Evolutionary conservation across 2,888 invertebrate genomes (phyloP).

Genomic region (Macrostomum cliftonense): DNA sequence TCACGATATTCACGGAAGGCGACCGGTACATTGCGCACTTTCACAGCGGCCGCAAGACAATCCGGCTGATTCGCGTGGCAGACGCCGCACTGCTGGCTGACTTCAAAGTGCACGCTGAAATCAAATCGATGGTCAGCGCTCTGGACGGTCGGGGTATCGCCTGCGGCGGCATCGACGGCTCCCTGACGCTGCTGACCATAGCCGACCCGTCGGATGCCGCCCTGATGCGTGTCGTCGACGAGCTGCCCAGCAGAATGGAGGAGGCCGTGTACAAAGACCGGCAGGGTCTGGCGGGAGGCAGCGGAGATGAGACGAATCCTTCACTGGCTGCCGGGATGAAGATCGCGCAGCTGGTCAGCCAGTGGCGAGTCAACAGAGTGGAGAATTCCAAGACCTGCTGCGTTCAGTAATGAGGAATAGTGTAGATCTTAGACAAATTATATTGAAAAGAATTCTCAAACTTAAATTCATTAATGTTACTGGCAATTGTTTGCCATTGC

Average conservation of each 20-base stretch:
- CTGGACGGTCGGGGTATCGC: slow-evolving; percentile 41
- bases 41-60: slow-evolving; percentile 57
- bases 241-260: slow-evolving; percentile 2
- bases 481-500: too few species aligned
- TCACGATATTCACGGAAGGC: slow-evolving; percentile 74
- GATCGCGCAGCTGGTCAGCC: slow-evolving; percentile 42
- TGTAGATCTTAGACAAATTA: too few species aligned
- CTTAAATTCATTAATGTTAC: too few species aligned
- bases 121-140: slow-evolving; percentile 24
- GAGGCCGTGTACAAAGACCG: too few species aligned
- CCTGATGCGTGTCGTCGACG: slow-evolving; percentile 2
- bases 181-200: slow-evolving; percentile 67
- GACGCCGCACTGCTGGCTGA: slow-evolving; percentile 82
- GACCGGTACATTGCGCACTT: slow-evolving; percentile 90
- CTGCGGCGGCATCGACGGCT: slow-evolving; percentile 76
- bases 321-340: slow-evolving; percentile 91
- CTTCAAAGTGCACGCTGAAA: slow-evolving; percentile 40
- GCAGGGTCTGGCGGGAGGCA: slow-evolving; percentile 47
- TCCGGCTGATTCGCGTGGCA: slow-evolving; percentile 68
- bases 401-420: background rate
- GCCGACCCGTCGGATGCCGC: slow-evolving; percentile 43
- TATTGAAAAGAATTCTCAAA: too few species aligned
- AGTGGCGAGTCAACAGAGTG: background rate
- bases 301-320: slow-evolving; percentile 60
- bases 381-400: background rate